phyloP scores from a whole-genome alignment of 37 sponge, comb jelly and placozoan genomes.

The Eunapius fragilis region DNA sequence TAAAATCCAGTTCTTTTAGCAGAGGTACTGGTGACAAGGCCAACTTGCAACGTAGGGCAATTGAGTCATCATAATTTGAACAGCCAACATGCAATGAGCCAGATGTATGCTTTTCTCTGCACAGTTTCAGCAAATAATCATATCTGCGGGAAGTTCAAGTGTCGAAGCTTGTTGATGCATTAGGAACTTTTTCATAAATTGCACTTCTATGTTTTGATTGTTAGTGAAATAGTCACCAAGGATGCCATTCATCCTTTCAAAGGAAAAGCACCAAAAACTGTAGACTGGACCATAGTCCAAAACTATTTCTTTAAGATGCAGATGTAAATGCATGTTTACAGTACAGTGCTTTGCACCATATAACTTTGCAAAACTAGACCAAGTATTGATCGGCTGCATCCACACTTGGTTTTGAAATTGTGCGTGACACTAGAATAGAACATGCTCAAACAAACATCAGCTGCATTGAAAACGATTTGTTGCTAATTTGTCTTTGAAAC shows the following conservation, averaged over 20 bases:
- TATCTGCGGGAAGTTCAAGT: no score
- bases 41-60: no score
- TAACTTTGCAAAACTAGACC: conserved; percentile 19
- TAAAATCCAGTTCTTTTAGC: no score
- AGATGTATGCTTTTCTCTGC: no score
- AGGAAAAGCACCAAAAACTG: conserved; percentile 48
- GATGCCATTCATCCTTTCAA: conserved; percentile 19
- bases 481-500: conserved; percentile 18
- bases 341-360: conserved; percentile 39
- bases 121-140: no score
- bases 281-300: conserved; percentile 41
- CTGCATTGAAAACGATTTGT: conserved; percentile 31
- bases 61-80: no score
- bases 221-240: conserved; percentile 43
- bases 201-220: conserved; percentile 6
- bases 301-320: conserved; percentile 22
- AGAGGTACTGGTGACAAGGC: no score
- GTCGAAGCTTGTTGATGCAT: background rate
- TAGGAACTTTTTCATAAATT: conserved; percentile 10
- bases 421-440: conserved; percentile 2
- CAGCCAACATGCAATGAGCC: no score
- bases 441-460: conserved; percentile 53
- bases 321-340: conserved; percentile 43
- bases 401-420: conserved; percentile 4
- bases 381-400: conserved; percentile 17